Evolutionary conservation across 2,888 invertebrate species (phyloP).

Genomic region (Dryadula phaetusa): DNA sequence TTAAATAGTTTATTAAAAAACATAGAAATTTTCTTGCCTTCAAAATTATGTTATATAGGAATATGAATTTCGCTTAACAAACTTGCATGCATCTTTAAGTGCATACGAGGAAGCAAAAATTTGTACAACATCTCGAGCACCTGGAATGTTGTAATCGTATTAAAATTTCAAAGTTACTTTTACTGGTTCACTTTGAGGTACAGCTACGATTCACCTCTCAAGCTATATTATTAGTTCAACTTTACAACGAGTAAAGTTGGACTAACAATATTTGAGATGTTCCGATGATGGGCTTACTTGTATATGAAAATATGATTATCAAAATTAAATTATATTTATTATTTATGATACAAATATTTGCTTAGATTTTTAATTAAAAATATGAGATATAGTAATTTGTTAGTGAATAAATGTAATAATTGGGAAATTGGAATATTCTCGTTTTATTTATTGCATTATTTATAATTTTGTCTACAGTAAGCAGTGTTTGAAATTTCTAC

Average conservation of each 20-base stretch:
- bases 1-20: not conserved
- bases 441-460: too few relatives aligned
- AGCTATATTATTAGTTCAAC: too few relatives aligned
- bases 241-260: too few relatives aligned
- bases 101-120: not conserved
- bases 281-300: not conserved
- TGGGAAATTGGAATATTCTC: too few relatives aligned
- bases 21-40: too few relatives aligned
- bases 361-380: too few relatives aligned
- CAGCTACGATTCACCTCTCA: not conserved
- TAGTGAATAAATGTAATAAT: too few relatives aligned
- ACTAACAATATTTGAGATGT: not conserved
- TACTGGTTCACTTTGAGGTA: not conserved
- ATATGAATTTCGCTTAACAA: constrained; percentile 6
- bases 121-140: constrained; percentile 8
- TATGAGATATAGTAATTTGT: too few relatives aligned
- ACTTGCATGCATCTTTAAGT: constrained; percentile 9
- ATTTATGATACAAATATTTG: too few relatives aligned
- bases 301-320: not conserved
- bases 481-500: too few relatives aligned
- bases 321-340: too few relatives aligned
- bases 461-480: too few relatives aligned
- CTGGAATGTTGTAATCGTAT: constrained; percentile 9
- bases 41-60: not conserved
- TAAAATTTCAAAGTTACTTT: constrained; percentile 9